Evolutionary conservation across 2,113 vertebrate genomes (phyloP).

Genomic region (Tyto alba): DNA sequence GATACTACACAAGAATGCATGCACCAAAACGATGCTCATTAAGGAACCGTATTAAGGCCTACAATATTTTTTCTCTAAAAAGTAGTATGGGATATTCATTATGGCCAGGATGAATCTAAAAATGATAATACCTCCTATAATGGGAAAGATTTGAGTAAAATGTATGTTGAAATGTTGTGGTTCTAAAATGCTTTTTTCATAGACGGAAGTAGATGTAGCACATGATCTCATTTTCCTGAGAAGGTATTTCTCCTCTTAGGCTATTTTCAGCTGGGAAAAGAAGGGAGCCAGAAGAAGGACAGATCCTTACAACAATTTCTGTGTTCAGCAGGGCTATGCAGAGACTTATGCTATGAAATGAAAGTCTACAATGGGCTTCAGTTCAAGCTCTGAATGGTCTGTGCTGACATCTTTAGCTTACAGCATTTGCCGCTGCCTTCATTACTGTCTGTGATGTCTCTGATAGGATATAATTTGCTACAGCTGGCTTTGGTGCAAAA

Average conservation of each 20-base stretch:
- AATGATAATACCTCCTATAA: not conserved
- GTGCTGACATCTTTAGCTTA: constrained; percentile 25
- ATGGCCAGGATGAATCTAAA: not conserved
- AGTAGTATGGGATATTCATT: not conserved
- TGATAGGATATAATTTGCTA: constrained; percentile 27
- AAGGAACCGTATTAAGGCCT: not conserved
- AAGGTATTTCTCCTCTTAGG: not conserved
- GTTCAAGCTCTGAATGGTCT: not conserved
- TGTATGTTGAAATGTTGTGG: not conserved
- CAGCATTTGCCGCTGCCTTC: not conserved
- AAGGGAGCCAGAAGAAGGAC: not conserved
- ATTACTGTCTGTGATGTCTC: not conserved
- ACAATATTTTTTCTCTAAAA: not conserved
- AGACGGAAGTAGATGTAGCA: not conserved
- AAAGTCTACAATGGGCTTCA: not conserved
- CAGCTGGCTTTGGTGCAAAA: constrained; percentile 22
- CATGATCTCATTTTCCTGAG: not conserved
- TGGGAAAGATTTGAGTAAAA: not conserved
- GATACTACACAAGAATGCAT: not conserved
- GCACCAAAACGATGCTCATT: not conserved
- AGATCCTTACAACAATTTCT: not conserved
- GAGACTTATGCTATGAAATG: not conserved
- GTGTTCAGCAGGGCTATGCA: not conserved
- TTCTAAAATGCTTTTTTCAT: not conserved
- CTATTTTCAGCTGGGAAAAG: not conserved